Base-by-base conservation (phyloP, 1,140 invertebrate genomes). In the Lerema accius region DNA sequence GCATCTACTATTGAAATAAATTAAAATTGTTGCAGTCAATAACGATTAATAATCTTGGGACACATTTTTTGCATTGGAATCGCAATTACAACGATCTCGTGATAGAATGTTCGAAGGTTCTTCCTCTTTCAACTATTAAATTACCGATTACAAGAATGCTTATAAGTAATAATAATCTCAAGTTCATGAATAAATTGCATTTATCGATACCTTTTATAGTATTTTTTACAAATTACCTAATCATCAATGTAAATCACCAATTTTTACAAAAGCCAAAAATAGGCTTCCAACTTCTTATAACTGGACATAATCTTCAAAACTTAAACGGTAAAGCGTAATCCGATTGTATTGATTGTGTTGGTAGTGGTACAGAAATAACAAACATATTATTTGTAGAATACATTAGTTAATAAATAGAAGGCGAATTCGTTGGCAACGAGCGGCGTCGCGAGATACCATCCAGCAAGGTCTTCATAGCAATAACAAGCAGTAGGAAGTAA, bases 51-150 rank as follows among this genome's bases (percentile, higher is more conserved):
- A 23, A 48, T 58, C 48, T 56, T 69, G 49, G 37, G 55, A 48
- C 37, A 56, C 61, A 65, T 73, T 67, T 64, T 64, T 69, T 58
- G 43, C 67, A 77, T 70, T 69, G 63, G 42, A 68, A 78, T 74
- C 76, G 65, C 74, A 80, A 71, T 74, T 63, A 73, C 70, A 73
- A 59, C 69, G 65, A 74, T 80, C 71, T 78, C 71, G 75, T 72
- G 70, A 76, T 85, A 84, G 69, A 78, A 80, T 78, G 72, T 74
- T 82, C 7, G 80, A 85, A 85, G 80, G 82, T 69, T 82, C 82
- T 85, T 85, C 82, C 82, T 83, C 69, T 69, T 62, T 67, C 48
- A 49, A 50, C 62, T 69, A 65, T 67, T 37, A 11, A 37, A 37
- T 1, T 37, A 11, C n/a, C 10, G 1, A 37, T 37, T 37, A 37